Conservation (phyloP, 2,888 invertebrate species). For the Diaphora mendica region DNA sequence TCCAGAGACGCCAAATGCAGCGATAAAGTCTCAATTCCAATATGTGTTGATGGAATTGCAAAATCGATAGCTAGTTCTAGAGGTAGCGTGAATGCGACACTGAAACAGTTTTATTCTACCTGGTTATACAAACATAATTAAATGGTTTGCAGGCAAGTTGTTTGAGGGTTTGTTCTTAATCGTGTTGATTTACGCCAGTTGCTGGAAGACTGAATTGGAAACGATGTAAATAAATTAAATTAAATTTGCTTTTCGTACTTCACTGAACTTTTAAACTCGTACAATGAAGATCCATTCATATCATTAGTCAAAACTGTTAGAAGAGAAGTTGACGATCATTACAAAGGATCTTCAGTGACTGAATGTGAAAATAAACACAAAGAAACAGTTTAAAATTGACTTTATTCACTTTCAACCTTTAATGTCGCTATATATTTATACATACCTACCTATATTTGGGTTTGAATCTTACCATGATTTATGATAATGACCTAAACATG, state of each 20-base stretch:
- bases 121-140: neutral
- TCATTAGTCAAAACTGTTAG: neutral
- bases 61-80: neutral
- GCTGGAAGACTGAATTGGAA: neutral
- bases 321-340: neutral
- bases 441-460: neutral
- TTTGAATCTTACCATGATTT: constrained; percentile 4
- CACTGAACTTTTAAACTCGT: neutral
- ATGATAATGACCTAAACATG: constrained; percentile 14
- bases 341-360: neutral
- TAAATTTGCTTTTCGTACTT: neutral
- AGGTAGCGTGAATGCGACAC: neutral
- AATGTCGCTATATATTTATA: neutral
- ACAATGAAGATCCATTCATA: neutral
- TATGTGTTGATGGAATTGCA: neutral
- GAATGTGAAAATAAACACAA: neutral
- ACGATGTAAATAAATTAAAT: neutral
- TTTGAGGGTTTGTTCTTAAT: neutral
- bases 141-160: neutral
- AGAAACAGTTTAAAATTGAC: neutral
- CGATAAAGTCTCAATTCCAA: neutral
- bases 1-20: neutral
- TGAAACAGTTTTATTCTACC: neutral
- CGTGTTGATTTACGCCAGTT: constrained; percentile 1
- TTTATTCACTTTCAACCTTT: neutral